Evolutionary conservation across 2,113 vertebrate genomes (phyloP), one percentile per base, ranked within the genome.

Genomic region (Tautogolabrus adspersus): DNA sequence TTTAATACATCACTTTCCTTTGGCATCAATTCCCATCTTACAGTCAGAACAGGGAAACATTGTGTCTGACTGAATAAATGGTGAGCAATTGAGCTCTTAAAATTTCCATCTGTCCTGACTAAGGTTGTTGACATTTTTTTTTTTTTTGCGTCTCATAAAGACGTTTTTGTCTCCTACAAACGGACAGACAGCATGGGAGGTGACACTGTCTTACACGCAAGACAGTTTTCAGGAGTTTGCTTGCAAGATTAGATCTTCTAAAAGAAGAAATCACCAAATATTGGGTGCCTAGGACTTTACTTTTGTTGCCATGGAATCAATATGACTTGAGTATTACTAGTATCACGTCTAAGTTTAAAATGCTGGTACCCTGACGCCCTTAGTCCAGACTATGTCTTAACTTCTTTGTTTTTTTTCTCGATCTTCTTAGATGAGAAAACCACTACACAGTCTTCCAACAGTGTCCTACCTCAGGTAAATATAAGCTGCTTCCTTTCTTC

Each of bases 401-500:
- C 51, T 57, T 6, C 21, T 38, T 0, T 84, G 5, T 62, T 40
- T 52, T 69, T 23, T 86, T 8, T 70, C 64, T 34, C 6, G 1
- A 34, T 34, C 30, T 87, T 54, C 61, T 30, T 21, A 95, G 94
- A 94, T 78, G 82, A 91, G 58, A 92, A 84, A 19, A 52, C 80
- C 58, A 81, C 85, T 34, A 44, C 21, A 66, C 93, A 90, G 74
- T 90, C 90, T 85, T 93, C 93, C 83, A 92, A 89, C 85, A 93
- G 87, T 71, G 80, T 86, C 72, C 90, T 94, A 93, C 93, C 94
- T 94, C 94, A 95, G 94, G 95, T 95, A 82, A 63, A 22, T 78
- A 2, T n/a, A 8, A 55, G 13, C 3, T 44, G 57, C 22, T 10
- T 38, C 3, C 11, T 66, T 40, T 58, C 21, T 56, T 70, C 12